Evolutionary conservation across 2,113 vertebrate species (phyloP), one percentile per base, ranked within the genome.

Genomic region (Promerops cafer): DNA sequence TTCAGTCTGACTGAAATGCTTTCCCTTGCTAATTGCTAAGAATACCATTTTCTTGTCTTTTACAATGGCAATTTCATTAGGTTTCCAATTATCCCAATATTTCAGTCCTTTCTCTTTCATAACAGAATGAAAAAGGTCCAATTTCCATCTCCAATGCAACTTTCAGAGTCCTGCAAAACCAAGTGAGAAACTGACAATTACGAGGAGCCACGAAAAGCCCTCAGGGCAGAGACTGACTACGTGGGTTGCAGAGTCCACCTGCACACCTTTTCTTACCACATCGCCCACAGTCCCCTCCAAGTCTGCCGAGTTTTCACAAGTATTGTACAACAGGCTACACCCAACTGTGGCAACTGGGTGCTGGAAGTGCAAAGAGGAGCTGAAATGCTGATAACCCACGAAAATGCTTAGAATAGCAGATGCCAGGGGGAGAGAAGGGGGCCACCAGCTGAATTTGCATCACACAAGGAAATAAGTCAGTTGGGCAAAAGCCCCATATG

Each of bases 331-430:
- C 57, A 82, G 82, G 44, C 72, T 44, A 75, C 60, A 68, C 39
- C 86, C 75, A 8, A 50, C 88, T 61, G 68, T 57, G 49, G 72
- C 72, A 94, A 68, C 47, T 77, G 79, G 52, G 68, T 64, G 63
- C 77, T 87, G 69, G 40, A 81, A 88, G 75, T 33, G 88, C 80
- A 86, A 74, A 89, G 68, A 77, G 79, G 52, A 93, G 93, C 85
- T 35, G 68, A 95, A 97, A 83, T 13, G 76, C 82, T 74, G 92
- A 87, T 87, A 96, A 93, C 83, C 83, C 1, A 1, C 2, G 2
- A 42, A 35, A 94, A 87, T 61, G 71, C 92, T 88, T 50, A 83
- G 66, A 93, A 95, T 88, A 94, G 83, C 85, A 86, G 68, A 83
- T 93, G 83, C 60, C 68, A 93, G 35, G 22, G 89, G 42, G 44